Conservation (phyloP, 1,140 invertebrate genomes). For the Lanistes nyassanus region DNA sequence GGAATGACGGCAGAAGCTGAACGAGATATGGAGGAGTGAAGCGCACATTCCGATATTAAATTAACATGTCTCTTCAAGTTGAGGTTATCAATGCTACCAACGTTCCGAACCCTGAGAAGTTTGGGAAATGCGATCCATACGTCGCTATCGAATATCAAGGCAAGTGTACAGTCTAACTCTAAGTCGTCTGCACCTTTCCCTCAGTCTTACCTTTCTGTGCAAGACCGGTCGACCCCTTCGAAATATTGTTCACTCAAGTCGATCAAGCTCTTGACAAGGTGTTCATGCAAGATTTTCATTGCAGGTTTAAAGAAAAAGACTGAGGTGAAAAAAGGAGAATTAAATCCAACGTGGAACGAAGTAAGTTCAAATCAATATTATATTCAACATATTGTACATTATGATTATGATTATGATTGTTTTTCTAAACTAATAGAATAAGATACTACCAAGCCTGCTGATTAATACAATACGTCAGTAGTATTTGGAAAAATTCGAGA, state of each 20-base stretch:
- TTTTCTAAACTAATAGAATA: too few species aligned
- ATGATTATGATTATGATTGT: too few species aligned
- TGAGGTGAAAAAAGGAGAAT: slow-evolving; percentile 52
- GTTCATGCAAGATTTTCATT: slow-evolving; percentile 29
- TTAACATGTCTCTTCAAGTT: slow-evolving; percentile 52
- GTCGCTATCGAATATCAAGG: slow-evolving; percentile 60
- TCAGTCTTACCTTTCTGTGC: too few species aligned
- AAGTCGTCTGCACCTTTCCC: neutral
- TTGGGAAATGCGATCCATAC: slow-evolving; percentile 65
- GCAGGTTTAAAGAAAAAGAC: slow-evolving; percentile 64
- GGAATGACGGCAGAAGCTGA: slow-evolving; percentile 4
- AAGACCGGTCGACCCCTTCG: neutral
- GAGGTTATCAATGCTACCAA: slow-evolving; percentile 55
- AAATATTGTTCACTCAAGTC: neutral
- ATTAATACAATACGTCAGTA: too few species aligned
- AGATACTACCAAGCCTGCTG: too few species aligned
- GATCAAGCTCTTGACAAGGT: too few species aligned
- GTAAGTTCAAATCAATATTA: slow-evolving; percentile 33
- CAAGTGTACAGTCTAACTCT: slow-evolving; percentile 32
- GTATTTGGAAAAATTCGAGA: too few species aligned
- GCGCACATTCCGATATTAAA: neutral
- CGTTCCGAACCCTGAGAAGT: slow-evolving; percentile 63
- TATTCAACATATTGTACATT: too few species aligned
- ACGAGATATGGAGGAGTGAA: slow-evolving; percentile 13
- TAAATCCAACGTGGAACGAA: slow-evolving; percentile 63